Percentiles rank a stretch among this genome's conserved stretches.
phyloP scores from a whole-genome alignment of 2,888 invertebrate genomes.

The Embidobia sp. region DNA sequence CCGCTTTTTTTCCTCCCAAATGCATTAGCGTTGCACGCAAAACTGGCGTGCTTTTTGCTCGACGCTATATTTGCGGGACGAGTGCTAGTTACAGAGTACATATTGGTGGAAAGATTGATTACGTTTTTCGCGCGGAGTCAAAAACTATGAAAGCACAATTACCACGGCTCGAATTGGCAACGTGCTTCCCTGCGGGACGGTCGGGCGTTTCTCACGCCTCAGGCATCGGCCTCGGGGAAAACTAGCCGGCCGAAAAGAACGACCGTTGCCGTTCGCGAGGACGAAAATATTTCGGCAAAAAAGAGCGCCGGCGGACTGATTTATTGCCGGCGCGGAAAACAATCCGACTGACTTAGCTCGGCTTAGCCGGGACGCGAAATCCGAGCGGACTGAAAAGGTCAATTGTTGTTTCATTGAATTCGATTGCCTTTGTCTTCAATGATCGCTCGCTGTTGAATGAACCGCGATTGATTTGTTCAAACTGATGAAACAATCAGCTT shows the following conservation, averaged over 20 bases:
- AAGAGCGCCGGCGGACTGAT: neutral
- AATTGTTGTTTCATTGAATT: neutral
- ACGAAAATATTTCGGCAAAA: slow-evolving; percentile 2
- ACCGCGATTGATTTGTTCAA: slow-evolving; percentile 5
- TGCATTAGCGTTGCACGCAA: slow-evolving; percentile 32
- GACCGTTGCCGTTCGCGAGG: slow-evolving; percentile 16
- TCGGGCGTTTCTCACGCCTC: slow-evolving; percentile 71
- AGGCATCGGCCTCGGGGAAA: slow-evolving; percentile 50
- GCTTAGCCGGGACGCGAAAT: neutral
- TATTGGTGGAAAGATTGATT: slow-evolving; percentile 46
- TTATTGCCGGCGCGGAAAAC: neutral
- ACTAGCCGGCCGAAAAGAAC: slow-evolving; percentile 51
- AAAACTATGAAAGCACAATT: slow-evolving; percentile 46
- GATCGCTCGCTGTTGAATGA: neutral
- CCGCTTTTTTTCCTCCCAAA: slow-evolving; percentile 7
- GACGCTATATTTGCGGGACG: slow-evolving; percentile 3
- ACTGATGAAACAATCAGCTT: neutral
- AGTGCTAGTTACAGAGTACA: slow-evolving; percentile 33
- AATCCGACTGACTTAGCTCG: neutral
- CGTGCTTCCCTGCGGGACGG: slow-evolving; percentile 53
- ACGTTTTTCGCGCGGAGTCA: slow-evolving; percentile 36
- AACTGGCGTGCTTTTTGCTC: slow-evolving; percentile 1
- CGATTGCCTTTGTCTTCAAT: neutral
- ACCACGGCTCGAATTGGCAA: slow-evolving; percentile 55
- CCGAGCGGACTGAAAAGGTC: slow-evolving; percentile 6